Percentiles rank a stretch among this genome's conserved stretches.
Evolutionary conservation across 2,113 vertebrate species (phyloP).

Genomic region (Barbus barbus): DNA sequence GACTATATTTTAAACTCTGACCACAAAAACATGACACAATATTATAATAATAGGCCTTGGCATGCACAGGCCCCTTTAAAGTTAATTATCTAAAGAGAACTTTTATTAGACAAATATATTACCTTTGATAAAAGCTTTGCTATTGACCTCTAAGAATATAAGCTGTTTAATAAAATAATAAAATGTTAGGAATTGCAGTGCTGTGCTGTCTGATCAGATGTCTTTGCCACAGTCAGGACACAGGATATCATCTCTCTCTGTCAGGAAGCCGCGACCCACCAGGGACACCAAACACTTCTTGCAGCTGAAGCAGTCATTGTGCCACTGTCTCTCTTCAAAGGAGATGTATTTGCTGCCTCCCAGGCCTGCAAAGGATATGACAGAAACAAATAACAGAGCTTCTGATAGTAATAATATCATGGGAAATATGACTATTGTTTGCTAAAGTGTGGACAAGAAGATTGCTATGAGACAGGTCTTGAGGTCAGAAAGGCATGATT

Average conservation of each 20-base stretch:
- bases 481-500: background rate
- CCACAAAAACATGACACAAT: background rate
- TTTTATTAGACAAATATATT: background rate
- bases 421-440: background rate
- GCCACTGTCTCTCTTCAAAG: conserved; percentile 97
- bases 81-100: background rate
- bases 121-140: background rate
- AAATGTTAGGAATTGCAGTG: background rate
- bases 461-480: background rate
- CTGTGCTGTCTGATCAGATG: conserved; percentile 74
- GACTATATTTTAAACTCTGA: background rate
- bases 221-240: conserved; percentile 96
- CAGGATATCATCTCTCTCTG: conserved; percentile 91
- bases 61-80: background rate
- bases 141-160: background rate
- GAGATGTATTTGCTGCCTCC: conserved; percentile 97
- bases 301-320: conserved; percentile 97
- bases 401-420: background rate
- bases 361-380: conserved; percentile 74
- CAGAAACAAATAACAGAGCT: background rate
- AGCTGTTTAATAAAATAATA: background rate
- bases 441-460: background rate
- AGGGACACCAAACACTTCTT: conserved; percentile 94
- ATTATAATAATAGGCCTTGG: background rate
- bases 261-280: conserved; percentile 94